These are phyloP conservation scores for Trichechus manatus DNA, from an alignment of 2,113 vertebrate genomes.

Conservation along the genomic window DNA sequence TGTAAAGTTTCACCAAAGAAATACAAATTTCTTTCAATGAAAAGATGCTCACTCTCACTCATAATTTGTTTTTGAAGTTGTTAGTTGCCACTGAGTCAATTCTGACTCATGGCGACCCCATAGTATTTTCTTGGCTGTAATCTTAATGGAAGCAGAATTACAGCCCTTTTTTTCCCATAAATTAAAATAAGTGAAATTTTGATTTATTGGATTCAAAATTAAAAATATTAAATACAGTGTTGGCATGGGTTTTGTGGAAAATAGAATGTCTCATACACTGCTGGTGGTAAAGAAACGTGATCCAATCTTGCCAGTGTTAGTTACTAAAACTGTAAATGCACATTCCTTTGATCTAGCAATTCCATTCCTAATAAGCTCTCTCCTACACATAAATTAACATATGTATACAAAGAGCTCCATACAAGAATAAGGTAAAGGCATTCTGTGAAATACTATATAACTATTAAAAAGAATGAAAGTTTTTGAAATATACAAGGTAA, in stretches of 20 bases:
- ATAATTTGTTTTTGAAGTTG: not conserved
- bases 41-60: not conserved
- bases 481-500: not conserved
- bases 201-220: not conserved
- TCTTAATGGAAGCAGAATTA: too few relatives aligned
- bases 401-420: not conserved
- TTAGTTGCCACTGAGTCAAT: too few relatives aligned
- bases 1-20: not conserved
- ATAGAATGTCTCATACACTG: not conserved
- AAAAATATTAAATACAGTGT: not conserved
- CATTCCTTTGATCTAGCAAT: not conserved
- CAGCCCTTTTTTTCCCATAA: not conserved
- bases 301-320: not conserved
- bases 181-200: not conserved
- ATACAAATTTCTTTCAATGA: not conserved
- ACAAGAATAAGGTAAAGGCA: not conserved
- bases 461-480: not conserved
- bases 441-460: not conserved
- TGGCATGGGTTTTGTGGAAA: not conserved
- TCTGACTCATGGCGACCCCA: too few relatives aligned
- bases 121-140: too few relatives aligned
- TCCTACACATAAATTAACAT: not conserved
- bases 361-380: not conserved
- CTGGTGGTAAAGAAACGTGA: not conserved
- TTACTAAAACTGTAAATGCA: not conserved